A percentile compares a stretch with the other conserved stretches of the same genome.
Evolutionary conservation across 2,797 vertebrate genomes (phyloP).

Genomic region (Margarornis squamiger): DNA sequence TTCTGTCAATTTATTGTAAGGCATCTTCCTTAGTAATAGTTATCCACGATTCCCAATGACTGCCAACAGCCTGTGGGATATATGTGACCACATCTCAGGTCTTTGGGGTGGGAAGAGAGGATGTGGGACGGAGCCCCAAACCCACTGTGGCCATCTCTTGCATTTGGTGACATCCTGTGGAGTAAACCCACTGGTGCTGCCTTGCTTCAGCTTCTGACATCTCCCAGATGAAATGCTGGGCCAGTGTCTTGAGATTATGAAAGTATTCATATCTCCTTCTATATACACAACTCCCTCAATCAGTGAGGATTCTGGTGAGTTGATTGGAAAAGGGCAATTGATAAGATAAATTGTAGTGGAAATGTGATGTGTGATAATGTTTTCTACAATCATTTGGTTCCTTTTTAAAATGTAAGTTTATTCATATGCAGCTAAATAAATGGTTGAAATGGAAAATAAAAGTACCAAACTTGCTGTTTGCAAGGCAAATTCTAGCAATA

Average conservation of each 20-base stretch:
- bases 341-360: not conserved
- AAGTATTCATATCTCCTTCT: not conserved
- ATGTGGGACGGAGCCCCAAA: not conserved
- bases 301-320: accelerated
- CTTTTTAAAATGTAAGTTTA: not conserved
- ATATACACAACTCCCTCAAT: not conserved
- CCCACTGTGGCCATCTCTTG: not conserved
- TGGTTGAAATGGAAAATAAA: not conserved
- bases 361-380: not conserved
- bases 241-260: not conserved
- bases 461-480: not conserved
- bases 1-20: not conserved
- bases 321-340: not conserved
- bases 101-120: not conserved
- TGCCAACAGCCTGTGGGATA: not conserved
- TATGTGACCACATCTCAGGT: not conserved
- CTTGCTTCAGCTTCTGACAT: not conserved
- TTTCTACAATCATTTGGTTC: not conserved
- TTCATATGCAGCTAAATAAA: not conserved
- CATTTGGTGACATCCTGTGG: not conserved
- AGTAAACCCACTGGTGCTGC: not conserved
- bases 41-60: not conserved
- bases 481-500: not conserved
- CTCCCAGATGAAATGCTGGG: accelerated
- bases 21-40: not conserved